phyloP scores from a whole-genome alignment of 2,888 invertebrate species.

The Meteorus colon region DNA sequence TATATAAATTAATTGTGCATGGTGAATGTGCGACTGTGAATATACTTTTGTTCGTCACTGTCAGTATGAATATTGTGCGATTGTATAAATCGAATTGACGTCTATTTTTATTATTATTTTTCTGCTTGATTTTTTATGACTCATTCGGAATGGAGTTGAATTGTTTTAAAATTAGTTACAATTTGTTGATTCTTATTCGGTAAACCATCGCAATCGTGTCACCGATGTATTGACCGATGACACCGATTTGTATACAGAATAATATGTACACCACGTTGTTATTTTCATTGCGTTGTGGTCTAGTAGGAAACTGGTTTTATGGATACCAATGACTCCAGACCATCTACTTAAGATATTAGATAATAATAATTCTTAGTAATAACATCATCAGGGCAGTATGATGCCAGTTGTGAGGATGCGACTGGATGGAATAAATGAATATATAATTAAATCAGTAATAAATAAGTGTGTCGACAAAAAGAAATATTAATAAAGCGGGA shows the following conservation, averaged over 20 bases:
- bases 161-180: conserved; percentile 29
- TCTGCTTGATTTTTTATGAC: conserved; percentile 12
- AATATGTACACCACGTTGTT: conserved; percentile 3
- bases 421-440: not conserved
- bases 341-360: conserved; percentile 51
- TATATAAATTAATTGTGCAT: not conserved
- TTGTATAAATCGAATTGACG: not conserved
- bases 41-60: not conserved
- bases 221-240: conserved; percentile 2
- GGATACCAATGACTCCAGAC: conserved; percentile 60
- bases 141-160: conserved; percentile 2
- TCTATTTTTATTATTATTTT: conserved; percentile 19
- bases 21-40: not conserved
- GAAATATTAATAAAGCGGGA: conserved; percentile 43
- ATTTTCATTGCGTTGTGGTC: conserved; percentile 46
- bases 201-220: conserved; percentile 5
- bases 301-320: conserved; percentile 47
- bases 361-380: conserved; percentile 28
- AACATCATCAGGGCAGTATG: conserved; percentile 7
- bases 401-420: not conserved
- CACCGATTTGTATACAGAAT: not conserved
- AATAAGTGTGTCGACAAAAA: conserved; percentile 52
- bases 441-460: conserved; percentile 48
- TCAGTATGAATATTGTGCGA: not conserved
- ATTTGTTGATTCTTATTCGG: conserved; percentile 26